Conservation (phyloP, 2,888 invertebrate genomes). For the Steinernema scapterisci region DNA sequence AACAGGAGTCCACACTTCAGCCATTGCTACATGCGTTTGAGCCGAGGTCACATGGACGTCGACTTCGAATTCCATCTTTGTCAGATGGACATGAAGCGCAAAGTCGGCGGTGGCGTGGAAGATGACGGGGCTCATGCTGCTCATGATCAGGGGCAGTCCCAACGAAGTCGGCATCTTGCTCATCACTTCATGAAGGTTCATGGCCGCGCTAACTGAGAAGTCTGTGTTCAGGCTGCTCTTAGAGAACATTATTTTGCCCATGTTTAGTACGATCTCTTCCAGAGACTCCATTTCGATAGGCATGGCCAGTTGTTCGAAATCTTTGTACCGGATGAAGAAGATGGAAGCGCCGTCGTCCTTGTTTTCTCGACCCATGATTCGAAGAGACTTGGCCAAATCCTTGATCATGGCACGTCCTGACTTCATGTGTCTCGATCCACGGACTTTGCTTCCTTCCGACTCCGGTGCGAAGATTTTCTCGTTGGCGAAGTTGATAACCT, state of each 20-base stretch:
- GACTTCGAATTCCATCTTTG: conserved; percentile 8
- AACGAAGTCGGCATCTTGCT: conserved; percentile 51
- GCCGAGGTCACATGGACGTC: conserved; percentile 47
- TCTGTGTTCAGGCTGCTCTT: not conserved
- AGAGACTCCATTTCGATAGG: not conserved
- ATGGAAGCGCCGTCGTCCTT: not conserved
- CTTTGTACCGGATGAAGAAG: not conserved
- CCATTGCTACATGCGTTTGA: conserved; percentile 44
- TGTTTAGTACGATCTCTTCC: not conserved
- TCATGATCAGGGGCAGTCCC: conserved; percentile 54
- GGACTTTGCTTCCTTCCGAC: not conserved
- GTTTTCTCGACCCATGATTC: not conserved
- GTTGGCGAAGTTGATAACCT: not conserved
- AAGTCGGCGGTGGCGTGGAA: not conserved
- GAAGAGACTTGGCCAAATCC: not conserved
- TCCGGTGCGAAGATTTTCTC: not conserved
- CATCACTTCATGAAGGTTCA: not conserved
- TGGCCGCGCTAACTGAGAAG: not conserved
- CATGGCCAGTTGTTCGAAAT: not conserved
- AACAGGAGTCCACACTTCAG: conserved; percentile 49
- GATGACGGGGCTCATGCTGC: not conserved
- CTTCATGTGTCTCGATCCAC: not conserved
- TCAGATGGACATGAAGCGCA: not conserved
- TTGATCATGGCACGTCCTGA: not conserved
- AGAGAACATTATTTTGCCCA: not conserved